Evolutionary conservation across 2,797 vertebrate species (phyloP).

Genomic region (Alosa sapidissima): DNA sequence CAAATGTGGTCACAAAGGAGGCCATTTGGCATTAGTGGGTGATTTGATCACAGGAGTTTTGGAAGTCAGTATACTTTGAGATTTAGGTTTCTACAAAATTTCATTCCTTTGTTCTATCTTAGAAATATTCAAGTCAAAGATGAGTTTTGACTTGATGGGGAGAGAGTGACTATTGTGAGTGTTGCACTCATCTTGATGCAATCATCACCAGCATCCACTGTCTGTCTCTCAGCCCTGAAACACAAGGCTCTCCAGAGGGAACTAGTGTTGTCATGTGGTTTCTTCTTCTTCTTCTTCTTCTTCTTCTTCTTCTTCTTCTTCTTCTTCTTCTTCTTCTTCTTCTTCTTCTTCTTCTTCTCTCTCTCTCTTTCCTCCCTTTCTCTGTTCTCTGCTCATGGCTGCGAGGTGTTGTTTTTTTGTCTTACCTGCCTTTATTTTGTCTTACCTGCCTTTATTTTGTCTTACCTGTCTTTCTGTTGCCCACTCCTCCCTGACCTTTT

Average conservation of each 20-base stretch:
- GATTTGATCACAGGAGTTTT: neutral
- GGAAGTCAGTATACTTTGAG: neutral
- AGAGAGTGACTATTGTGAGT: neutral
- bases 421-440: slow-evolving; percentile 58
- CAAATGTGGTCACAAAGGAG: neutral
- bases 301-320: neutral
- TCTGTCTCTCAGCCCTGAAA: neutral
- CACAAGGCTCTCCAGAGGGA: neutral
- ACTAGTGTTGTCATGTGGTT: neutral
- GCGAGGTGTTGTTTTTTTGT: slow-evolving; percentile 59
- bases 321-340: neutral
- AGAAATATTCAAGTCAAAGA: neutral
- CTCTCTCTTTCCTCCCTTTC: neutral
- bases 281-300: slow-evolving; percentile 12
- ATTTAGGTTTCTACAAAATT: neutral
- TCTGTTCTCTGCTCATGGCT: slow-evolving; percentile 58
- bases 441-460: slow-evolving; percentile 55
- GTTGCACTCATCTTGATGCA: neutral
- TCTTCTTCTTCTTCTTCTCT: too few species aligned
- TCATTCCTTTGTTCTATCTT: neutral
- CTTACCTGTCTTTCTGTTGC: slow-evolving; percentile 66
- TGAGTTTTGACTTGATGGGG: neutral
- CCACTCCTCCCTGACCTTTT: slow-evolving; percentile 39
- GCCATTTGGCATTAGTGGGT: neutral
- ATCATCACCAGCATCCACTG: neutral